phyloP scores from a whole-genome alignment of 2,888 invertebrate genomes.

The Cepaea hortensis region DNA sequence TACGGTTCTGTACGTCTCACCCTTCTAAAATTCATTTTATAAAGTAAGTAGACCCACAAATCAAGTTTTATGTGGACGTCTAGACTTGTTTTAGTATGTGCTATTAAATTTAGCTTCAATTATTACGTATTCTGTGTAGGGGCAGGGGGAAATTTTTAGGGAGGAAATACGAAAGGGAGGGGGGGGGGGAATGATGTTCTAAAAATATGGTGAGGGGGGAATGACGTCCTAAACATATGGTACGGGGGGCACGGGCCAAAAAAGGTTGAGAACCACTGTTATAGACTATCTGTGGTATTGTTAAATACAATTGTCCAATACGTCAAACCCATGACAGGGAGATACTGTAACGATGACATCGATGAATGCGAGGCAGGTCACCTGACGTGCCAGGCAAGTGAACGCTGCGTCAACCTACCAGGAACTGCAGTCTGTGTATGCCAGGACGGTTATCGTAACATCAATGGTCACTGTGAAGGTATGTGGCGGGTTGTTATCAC shows the following conservation, averaged over 20 bases:
- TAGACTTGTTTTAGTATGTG: too few relatives aligned
- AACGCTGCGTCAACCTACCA: slow-evolving; percentile 27
- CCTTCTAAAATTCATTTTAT: too few relatives aligned
- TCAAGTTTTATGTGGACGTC: too few relatives aligned
- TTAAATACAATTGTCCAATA: not conserved
- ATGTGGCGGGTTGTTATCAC: not conserved
- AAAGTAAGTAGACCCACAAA: too few relatives aligned
- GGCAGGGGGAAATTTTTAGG: too few relatives aligned
- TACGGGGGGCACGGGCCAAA: too few relatives aligned
- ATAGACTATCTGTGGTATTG: not conserved
- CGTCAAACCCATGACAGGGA: not conserved
- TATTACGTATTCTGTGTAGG: too few relatives aligned
- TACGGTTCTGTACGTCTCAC: too few relatives aligned
- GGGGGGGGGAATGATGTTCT: not conserved
- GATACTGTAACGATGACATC: slow-evolving; percentile 11
- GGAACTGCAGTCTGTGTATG: slow-evolving; percentile 28
- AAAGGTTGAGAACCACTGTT: too few relatives aligned
- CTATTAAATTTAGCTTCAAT: too few relatives aligned
- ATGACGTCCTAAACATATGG: too few relatives aligned
- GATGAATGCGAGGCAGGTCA: slow-evolving; percentile 29
- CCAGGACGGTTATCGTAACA: not conserved
- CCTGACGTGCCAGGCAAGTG: not conserved
- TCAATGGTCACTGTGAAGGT: slow-evolving; percentile 22
- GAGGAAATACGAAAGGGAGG: too few relatives aligned
- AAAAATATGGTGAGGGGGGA: not conserved